phyloP scores from a whole-genome alignment of 2,888 invertebrate species.

The Ligdia adustata region DNA sequence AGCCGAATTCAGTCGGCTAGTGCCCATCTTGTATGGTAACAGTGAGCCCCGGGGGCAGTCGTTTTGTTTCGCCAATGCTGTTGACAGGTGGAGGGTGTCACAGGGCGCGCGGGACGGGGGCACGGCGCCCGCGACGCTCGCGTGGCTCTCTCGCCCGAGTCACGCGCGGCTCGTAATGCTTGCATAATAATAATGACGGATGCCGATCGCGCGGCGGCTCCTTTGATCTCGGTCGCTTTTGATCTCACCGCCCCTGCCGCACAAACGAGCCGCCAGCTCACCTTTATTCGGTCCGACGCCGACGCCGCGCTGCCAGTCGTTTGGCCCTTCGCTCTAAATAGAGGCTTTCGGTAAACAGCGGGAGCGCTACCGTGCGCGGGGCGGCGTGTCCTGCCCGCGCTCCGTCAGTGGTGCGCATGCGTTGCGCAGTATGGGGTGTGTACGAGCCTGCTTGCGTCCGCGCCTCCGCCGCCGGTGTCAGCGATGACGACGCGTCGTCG shows the following conservation, averaged over 20 bases:
- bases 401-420: slow-evolving; percentile 59
- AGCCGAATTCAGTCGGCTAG: neutral
- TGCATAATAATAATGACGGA: slow-evolving; percentile 85
- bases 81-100: slow-evolving; percentile 62
- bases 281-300: slow-evolving; percentile 81
- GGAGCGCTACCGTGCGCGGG: slow-evolving; percentile 71
- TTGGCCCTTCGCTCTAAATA: slow-evolving; percentile 81
- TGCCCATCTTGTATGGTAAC: neutral
- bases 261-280: slow-evolving; percentile 80
- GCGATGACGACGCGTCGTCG: slow-evolving; percentile 49
- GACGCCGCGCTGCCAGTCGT: slow-evolving; percentile 75
- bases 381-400: slow-evolving; percentile 37
- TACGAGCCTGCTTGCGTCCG: slow-evolving; percentile 45
- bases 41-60: slow-evolving; percentile 43
- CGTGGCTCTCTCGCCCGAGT: slow-evolving; percentile 82
- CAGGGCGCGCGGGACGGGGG: slow-evolving; percentile 47
- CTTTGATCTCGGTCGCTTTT: slow-evolving; percentile 81
- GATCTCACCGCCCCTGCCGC: slow-evolving; percentile 80
- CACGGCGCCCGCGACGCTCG: slow-evolving; percentile 76
- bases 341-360: slow-evolving; percentile 81
- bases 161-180: slow-evolving; percentile 84
- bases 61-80: slow-evolving; percentile 49
- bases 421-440: slow-evolving; percentile 76
- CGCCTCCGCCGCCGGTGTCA: slow-evolving; percentile 33
- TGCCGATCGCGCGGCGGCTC: slow-evolving; percentile 83